Percentiles rank a stretch among this genome's conserved stretches.
Evolutionary conservation across 2,888 invertebrate genomes (phyloP).

Genomic region (Sesamia inferens): DNA sequence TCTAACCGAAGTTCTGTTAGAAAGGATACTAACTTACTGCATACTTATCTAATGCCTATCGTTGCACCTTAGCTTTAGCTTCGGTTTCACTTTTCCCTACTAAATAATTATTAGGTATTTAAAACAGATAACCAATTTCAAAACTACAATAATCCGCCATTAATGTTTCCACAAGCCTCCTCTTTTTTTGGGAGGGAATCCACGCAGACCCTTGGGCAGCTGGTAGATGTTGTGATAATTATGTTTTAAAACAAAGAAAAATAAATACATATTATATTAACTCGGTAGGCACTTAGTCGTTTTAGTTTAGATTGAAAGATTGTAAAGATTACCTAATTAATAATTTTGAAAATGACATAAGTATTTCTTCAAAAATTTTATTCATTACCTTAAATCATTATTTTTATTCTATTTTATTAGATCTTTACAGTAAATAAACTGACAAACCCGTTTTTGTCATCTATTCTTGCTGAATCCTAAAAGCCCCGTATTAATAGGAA

Average conservation of each 20-base stretch:
- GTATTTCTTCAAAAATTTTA: neutral
- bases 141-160: neutral
- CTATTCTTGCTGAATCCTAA: neutral
- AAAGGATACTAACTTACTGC: slow-evolving; percentile 38
- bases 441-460: neutral
- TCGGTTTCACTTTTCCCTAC: slow-evolving; percentile 11
- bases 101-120: neutral
- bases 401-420: neutral
- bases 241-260: neutral
- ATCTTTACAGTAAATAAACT: neutral
- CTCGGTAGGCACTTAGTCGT: neutral
- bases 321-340: neutral
- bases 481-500: neutral
- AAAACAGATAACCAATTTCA: neutral
- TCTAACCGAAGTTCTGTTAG: slow-evolving; percentile 42
- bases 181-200: neutral
- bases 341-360: neutral
- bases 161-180: neutral
- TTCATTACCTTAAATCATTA: neutral
- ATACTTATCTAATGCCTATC: slow-evolving; percentile 23
- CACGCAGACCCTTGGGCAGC: no score
- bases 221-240: neutral
- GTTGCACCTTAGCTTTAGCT: neutral
- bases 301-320: neutral
- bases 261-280: no score